These are phyloP conservation scores for Ennomos erosarius DNA, from an alignment of 2,888 invertebrate genomes.

Conservation along the genomic window DNA sequence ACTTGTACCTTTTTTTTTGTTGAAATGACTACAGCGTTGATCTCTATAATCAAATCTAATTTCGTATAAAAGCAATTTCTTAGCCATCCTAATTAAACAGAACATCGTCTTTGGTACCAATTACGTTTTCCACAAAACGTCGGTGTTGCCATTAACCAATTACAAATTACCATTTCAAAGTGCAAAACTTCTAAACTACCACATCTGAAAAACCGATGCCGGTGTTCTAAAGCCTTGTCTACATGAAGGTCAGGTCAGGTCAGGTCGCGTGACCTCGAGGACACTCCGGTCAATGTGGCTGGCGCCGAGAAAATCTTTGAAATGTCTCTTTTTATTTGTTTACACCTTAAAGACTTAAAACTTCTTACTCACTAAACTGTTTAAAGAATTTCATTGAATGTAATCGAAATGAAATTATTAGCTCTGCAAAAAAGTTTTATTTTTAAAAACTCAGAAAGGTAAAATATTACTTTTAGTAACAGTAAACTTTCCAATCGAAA, in stretches of 20 bases:
- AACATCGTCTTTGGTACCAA: slow-evolving; percentile 24
- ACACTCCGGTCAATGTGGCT: slow-evolving; percentile 13
- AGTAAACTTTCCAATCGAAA: no score
- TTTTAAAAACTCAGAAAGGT: no score
- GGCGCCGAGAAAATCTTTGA: slow-evolving; percentile 22
- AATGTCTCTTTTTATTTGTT: slow-evolving; percentile 2
- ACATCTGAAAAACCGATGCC: slow-evolving; percentile 36
- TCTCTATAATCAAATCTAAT: no score
- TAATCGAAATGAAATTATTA: no score
- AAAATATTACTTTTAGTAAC: no score
- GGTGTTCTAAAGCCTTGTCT: slow-evolving; percentile 19
- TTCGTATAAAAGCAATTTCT: slow-evolving; percentile 10
- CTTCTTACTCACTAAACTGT: no score
- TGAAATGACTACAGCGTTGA: no score
- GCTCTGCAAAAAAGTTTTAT: no score
- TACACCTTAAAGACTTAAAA: no score
- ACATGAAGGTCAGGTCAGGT: slow-evolving; percentile 26
- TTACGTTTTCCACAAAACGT: slow-evolving; percentile 27
- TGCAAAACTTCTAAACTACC: slow-evolving; percentile 29
- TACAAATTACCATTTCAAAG: slow-evolving; percentile 55
- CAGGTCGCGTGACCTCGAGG: slow-evolving; percentile 17
- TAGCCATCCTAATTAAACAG: slow-evolving; percentile 12
- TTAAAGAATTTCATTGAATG: no score
- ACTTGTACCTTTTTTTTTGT: no score
- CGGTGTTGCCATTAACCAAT: slow-evolving; percentile 29